Evolutionary conservation across 2,113 vertebrate species (phyloP), one percentile per base, ranked within the genome.

Genomic region (Phalacrocorax brasilianus): DNA sequence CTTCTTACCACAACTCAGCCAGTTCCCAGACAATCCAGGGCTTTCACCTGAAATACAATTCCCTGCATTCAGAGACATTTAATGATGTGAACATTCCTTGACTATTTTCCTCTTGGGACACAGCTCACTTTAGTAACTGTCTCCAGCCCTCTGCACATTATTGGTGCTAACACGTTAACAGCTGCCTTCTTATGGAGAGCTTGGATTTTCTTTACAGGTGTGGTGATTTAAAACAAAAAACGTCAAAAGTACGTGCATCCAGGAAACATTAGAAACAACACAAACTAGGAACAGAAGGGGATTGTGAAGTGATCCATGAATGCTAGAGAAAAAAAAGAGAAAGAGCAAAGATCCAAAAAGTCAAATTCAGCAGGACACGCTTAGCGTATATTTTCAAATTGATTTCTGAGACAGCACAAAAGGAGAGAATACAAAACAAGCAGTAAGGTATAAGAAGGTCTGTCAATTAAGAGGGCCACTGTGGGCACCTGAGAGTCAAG

Each of bases 141-240:
- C 73, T 78, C 52, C 61, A 88, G 5, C 56, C 7, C 38, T 21
- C 24, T 47, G 38, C 38, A 42, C 5, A 0, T 45, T 26, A 23
- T 8, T 2, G 6, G 12, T 13, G 42, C 85, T 78, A n/a, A 49
- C 23, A 16, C 0, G 0, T 52, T 20, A 68, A n/a, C 28, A 40
- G 40, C 14, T 8, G 5, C 45, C 81, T 58, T 77, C 28, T 26
- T 55, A 2, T 2, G 3, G 50, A 67, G 52, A 88, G 24, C 73
- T 76, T 0, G 0, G 6, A 24, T n/a, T 61, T 80, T 50, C 15
- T 77, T 76, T 26, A 68, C 26, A 61, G 28, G 7, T 28, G 40
- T 68, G 65, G 50, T 38, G 22, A n/a, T 87, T 49, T n/a, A 42
- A 93, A 65, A 80, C 14, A 87, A 70, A 85, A 76, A 47, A 53